Conservation (phyloP, 2,888 invertebrate species). For the Artemia sp. region DNA sequence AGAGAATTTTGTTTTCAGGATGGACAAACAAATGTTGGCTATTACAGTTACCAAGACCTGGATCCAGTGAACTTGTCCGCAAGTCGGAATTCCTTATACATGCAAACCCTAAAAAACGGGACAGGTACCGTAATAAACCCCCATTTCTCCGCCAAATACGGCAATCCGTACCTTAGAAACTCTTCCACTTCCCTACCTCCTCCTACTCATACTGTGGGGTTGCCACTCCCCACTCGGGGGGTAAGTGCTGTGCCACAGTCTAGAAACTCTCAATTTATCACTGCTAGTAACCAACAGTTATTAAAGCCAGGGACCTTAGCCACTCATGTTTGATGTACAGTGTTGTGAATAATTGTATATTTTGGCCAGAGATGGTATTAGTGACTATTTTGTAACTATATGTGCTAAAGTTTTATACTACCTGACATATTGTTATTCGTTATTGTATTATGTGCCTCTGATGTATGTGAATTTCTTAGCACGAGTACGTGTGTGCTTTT, state of each 20-base stretch:
- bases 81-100: constrained; percentile 25
- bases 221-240: constrained; percentile 23
- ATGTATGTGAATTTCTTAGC: too few species aligned
- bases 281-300: constrained; percentile 38
- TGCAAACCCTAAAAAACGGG: constrained; percentile 25
- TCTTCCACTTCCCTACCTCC: constrained; percentile 39
- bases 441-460: too few species aligned
- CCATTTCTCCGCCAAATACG: constrained; percentile 67
- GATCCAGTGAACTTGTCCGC: constrained; percentile 19
- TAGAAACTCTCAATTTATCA: constrained; percentile 39
- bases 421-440: too few species aligned
- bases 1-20: constrained; percentile 38
- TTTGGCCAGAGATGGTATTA: too few species aligned
- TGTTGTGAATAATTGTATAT: too few species aligned
- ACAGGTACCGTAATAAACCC: constrained; percentile 45
- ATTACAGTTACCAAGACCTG: constrained; percentile 63
- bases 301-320: constrained; percentile 44
- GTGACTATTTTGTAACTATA: too few species aligned
- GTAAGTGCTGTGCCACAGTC: constrained; percentile 40
- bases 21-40: constrained; percentile 64
- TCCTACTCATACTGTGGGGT: constrained; percentile 24
- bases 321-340: constrained; percentile 42
- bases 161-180: constrained; percentile 63
- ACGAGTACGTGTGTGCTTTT: too few species aligned
- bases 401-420: too few species aligned